Conservation (phyloP, 1,140 invertebrate species). For the Drosophila triauraria region DNA sequence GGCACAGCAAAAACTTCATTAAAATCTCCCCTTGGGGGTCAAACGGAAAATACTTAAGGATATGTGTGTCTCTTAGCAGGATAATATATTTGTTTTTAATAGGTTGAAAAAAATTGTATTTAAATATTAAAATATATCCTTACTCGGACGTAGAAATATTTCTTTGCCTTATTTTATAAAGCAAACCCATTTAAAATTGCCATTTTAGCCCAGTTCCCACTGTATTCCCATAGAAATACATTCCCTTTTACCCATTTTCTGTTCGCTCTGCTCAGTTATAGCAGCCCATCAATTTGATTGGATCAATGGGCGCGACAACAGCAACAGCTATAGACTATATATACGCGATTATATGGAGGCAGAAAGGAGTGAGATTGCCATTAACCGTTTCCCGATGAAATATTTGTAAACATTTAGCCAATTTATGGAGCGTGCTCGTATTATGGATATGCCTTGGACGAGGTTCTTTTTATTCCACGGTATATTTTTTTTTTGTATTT, state of each 20-base stretch:
- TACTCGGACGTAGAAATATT: no score
- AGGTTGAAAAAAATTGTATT: no score
- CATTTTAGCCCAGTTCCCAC: not conserved
- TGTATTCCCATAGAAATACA: conserved; percentile 66
- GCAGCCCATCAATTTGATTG: conserved; percentile 77
- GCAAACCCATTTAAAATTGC: not conserved
- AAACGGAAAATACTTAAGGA: not conserved
- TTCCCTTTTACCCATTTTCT: conserved; percentile 50
- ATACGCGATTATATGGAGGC: conserved; percentile 24
- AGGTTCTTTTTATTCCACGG: conserved; percentile 24
- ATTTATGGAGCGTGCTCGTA: conserved; percentile 75
- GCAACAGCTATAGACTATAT: conserved; percentile 44
- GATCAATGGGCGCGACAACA: conserved; percentile 76
- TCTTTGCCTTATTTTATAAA: not conserved
- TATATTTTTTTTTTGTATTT: not conserved
- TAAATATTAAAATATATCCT: no score
- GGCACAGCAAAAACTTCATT: fast-evolving
- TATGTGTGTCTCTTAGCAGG: no score
- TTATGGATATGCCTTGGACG: conserved; percentile 33
- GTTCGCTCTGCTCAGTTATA: conserved; percentile 59
- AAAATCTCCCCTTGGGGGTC: not conserved
- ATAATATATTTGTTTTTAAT: no score
- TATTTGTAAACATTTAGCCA: conserved; percentile 82
- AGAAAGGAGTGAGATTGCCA: conserved; percentile 14
- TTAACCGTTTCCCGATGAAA: conserved; percentile 61